Conservation (phyloP, 1,140 invertebrate genomes). For the Rhopalosiphum padi region DNA sequence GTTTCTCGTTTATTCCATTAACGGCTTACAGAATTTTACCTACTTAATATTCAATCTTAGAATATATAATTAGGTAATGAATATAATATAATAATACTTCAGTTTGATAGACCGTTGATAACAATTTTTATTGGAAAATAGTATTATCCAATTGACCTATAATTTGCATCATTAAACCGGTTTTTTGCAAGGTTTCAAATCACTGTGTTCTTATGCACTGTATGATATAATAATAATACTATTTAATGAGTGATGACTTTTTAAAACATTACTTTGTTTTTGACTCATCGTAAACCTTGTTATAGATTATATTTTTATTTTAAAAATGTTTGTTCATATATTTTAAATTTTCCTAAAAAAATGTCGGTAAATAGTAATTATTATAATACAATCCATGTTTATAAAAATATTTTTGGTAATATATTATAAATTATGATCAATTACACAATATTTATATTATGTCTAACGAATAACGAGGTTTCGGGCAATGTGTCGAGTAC, state of each 20-base stretch:
- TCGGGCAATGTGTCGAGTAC: neutral
- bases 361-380: no score
- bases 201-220: neutral
- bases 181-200: neutral
- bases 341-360: neutral
- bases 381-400: no score
- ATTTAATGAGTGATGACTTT: neutral
- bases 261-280: neutral
- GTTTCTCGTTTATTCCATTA: neutral
- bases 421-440: neutral
- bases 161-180: slow-evolving; percentile 29
- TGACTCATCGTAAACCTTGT: neutral
- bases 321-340: neutral
- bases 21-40: neutral
- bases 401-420: neutral
- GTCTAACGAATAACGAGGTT: neutral
- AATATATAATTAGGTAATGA: neutral
- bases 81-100: neutral
- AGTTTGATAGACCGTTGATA: neutral
- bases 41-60: neutral
- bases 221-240: neutral
- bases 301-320: neutral
- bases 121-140: neutral
- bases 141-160: slow-evolving; percentile 21
- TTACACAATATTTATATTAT: neutral